phyloP scores from a whole-genome alignment of 2,113 vertebrate species.

The Macquaria ambigua region DNA sequence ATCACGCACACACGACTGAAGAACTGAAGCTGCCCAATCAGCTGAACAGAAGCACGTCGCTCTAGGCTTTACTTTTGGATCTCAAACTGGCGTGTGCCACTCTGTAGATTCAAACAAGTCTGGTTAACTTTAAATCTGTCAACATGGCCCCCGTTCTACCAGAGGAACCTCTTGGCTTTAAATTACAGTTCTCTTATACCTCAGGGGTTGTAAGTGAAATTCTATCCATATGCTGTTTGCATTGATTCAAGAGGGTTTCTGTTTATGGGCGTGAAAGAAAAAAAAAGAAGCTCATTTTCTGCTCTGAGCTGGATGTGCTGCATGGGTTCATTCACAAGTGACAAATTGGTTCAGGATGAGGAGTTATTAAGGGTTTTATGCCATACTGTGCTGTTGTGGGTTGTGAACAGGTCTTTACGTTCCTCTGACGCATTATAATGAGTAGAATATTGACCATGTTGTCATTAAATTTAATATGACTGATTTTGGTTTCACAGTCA shows the following conservation, averaged over 20 bases:
- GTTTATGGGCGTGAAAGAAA: conserved; percentile 14
- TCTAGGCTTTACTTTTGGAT: conserved; percentile 6
- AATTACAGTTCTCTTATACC: conserved; percentile 52
- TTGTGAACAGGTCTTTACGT: conserved; percentile 28
- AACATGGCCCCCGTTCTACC: conserved; percentile 2
- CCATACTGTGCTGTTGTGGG: background rate
- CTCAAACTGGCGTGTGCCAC: conserved; percentile 9
- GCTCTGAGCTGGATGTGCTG: conserved; percentile 36
- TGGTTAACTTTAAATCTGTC: conserved; percentile 21
- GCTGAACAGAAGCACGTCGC: conserved; percentile 23
- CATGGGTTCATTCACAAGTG: conserved; percentile 31
- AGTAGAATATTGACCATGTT: conserved; percentile 40
- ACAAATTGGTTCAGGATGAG: conserved; percentile 27
- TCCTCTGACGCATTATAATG: conserved; percentile 32
- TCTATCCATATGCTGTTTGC: conserved; percentile 51
- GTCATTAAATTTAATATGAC: conserved; percentile 48
- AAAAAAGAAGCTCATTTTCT: conserved; percentile 21
- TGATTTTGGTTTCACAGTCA: conserved; percentile 29
- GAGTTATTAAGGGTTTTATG: conserved; percentile 19
- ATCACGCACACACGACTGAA: background rate
- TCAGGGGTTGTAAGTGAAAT: conserved; percentile 61
- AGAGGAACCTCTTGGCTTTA: conserved; percentile 42
- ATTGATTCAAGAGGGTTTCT: conserved; percentile 49
- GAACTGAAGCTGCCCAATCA: background rate
- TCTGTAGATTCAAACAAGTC: conserved; percentile 18